phyloP scores from a whole-genome alignment of 2,113 vertebrate species.

The Corvus moneduloides region DNA sequence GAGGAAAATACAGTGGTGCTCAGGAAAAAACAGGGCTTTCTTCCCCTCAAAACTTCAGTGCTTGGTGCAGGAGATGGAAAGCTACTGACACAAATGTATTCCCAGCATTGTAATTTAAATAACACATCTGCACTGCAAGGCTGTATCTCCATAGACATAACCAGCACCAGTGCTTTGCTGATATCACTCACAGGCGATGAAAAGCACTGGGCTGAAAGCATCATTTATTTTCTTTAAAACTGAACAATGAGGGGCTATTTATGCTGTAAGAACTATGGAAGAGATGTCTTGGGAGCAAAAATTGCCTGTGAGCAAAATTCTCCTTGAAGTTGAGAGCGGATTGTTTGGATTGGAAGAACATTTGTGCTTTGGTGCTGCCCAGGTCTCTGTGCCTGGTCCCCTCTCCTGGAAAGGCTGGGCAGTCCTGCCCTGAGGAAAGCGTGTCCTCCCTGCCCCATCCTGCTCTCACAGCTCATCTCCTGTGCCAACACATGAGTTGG shows the following conservation, averaged over 20 bases:
- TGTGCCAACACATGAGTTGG: fast-evolving
- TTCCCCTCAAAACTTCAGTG: neutral
- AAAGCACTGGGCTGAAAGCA: constrained; percentile 31
- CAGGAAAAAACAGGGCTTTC: neutral
- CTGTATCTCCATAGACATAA: constrained; percentile 40
- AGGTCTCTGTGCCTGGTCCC: neutral
- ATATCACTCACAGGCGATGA: constrained; percentile 38
- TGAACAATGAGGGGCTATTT: constrained; percentile 31
- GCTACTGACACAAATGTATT: constrained; percentile 61
- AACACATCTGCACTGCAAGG: constrained; percentile 50
- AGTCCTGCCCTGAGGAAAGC: neutral
- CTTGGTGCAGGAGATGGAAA: constrained; percentile 39
- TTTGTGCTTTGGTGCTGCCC: neutral
- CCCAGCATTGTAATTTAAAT: constrained; percentile 63
- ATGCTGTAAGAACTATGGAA: neutral
- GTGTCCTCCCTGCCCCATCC: neutral
- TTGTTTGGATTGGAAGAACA: neutral
- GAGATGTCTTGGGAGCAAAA: neutral
- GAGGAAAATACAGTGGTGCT: neutral
- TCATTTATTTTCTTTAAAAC: constrained; percentile 53
- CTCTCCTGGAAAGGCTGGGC: neutral
- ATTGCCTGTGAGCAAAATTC: constrained; percentile 28
- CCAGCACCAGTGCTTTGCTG: constrained; percentile 2
- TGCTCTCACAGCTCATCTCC: neutral
- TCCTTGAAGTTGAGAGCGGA: neutral